Conservation (phyloP, 1,140 invertebrate species). For the Drosophila pallidifrons region DNA sequence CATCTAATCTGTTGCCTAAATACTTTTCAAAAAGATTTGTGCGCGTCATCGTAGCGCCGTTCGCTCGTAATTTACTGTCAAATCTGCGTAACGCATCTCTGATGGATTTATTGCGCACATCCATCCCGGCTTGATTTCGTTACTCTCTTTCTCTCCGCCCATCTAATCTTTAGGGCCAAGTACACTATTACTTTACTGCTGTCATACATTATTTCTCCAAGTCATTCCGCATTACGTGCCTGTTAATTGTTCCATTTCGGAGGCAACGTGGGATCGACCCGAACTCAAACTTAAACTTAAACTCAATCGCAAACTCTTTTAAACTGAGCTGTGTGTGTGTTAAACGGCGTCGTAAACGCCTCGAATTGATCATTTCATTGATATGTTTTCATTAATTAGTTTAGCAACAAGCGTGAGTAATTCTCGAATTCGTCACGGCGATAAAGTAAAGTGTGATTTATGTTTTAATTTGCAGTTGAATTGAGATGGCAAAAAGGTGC, state of each 20-base stretch:
- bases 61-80: constrained; percentile 58
- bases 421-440: too few species aligned
- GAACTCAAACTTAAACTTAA: neutral
- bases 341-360: neutral
- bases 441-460: too few species aligned
- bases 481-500: too few species aligned
- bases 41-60: constrained; percentile 37
- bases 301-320: neutral
- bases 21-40: constrained; percentile 23
- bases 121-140: constrained; percentile 12
- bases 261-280: constrained; percentile 16
- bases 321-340: neutral
- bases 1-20: constrained; percentile 69
- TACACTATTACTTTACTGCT: neutral
- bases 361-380: neutral
- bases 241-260: constrained; percentile 22
- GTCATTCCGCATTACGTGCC: constrained; percentile 22
- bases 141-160: constrained; percentile 15
- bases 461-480: too few species aligned
- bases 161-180: neutral
- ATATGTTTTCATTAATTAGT: neutral
- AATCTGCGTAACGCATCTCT: constrained; percentile 49
- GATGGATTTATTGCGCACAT: constrained; percentile 38
- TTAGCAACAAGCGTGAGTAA: neutral
- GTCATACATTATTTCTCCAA: neutral